phyloP scores from a whole-genome alignment of 2,888 invertebrate species.

The Phyllotreta striolata region DNA sequence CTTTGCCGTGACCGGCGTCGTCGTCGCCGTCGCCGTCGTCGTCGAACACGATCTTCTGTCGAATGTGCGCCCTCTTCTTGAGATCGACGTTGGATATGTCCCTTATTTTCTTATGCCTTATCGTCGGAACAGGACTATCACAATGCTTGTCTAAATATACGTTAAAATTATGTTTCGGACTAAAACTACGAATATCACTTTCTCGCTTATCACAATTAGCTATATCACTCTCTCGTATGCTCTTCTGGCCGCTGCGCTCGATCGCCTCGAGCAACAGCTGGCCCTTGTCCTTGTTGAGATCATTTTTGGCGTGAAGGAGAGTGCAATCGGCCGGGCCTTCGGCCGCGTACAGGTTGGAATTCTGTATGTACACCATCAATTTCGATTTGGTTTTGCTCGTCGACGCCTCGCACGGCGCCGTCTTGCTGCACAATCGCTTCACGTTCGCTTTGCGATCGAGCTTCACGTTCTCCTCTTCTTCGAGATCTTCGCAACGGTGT shows the following conservation, averaged over 20 bases:
- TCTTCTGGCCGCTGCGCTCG: slow-evolving; percentile 54
- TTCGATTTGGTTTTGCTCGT: slow-evolving; percentile 52
- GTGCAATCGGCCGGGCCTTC: slow-evolving; percentile 17
- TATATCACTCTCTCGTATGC: slow-evolving; percentile 53
- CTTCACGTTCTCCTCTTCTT: slow-evolving; percentile 68
- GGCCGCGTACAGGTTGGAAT: slow-evolving; percentile 36
- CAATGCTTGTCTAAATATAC: slow-evolving; percentile 58
- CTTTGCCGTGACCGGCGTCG: slow-evolving; percentile 13
- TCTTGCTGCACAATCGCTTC: slow-evolving; percentile 46
- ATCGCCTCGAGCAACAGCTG: slow-evolving; percentile 59
- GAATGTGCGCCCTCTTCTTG: slow-evolving; percentile 45
- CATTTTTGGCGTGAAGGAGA: slow-evolving; percentile 47
- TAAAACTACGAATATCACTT: slow-evolving; percentile 61
- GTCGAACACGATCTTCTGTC: slow-evolving; percentile 55
- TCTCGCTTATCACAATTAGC: slow-evolving; percentile 57
- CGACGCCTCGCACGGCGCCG: slow-evolving; percentile 47
- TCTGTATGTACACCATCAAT: slow-evolving; percentile 45
- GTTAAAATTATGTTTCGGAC: slow-evolving; percentile 55
- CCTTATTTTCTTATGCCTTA: slow-evolving; percentile 42
- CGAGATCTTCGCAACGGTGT: slow-evolving; percentile 78
- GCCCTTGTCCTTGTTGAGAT: slow-evolving; percentile 57
- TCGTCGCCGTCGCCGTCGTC: slow-evolving; percentile 50
- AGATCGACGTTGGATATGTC: slow-evolving; percentile 45
- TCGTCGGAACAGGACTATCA: slow-evolving; percentile 56
- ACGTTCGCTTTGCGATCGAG: slow-evolving; percentile 37